Evolutionary conservation across 2,113 vertebrate species (phyloP).

Genomic region (Macaca nemestrina): DNA sequence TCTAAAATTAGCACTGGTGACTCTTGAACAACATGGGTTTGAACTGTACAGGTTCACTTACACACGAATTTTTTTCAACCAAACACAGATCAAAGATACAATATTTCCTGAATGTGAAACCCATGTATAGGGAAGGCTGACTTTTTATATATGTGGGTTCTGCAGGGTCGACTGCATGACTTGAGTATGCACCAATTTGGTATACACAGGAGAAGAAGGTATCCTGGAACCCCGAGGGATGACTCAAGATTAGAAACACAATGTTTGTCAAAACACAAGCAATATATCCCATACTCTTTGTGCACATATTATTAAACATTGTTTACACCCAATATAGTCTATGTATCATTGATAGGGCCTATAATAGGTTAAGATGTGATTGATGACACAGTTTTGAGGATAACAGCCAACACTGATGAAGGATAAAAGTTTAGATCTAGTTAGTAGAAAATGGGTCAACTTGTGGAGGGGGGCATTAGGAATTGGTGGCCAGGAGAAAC

Average conservation of each 20-base stretch:
- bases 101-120: not conserved
- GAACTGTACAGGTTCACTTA: not conserved
- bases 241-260: not conserved
- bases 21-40: not conserved
- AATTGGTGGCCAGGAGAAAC: not conserved
- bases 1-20: conserved; percentile 5
- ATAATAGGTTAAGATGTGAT: not conserved
- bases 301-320: not conserved
- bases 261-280: not conserved
- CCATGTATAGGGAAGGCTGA: not conserved
- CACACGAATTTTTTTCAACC: not conserved
- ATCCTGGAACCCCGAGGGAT: not conserved
- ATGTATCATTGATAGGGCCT: not conserved
- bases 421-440: not conserved
- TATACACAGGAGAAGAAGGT: not conserved
- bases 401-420: not conserved
- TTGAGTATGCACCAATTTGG: not conserved
- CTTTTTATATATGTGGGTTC: not conserved
- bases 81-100: not conserved
- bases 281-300: not conserved
- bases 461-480: not conserved
- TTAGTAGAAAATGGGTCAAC: conserved; percentile 12
- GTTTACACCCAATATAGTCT: not conserved
- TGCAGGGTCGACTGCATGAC: not conserved
- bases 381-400: not conserved